Percentiles rank a stretch among this genome's conserved stretches.
These are phyloP conservation scores for Bombus confusus DNA, from an alignment of 1,140 invertebrate species.

Conservation along the genomic window DNA sequence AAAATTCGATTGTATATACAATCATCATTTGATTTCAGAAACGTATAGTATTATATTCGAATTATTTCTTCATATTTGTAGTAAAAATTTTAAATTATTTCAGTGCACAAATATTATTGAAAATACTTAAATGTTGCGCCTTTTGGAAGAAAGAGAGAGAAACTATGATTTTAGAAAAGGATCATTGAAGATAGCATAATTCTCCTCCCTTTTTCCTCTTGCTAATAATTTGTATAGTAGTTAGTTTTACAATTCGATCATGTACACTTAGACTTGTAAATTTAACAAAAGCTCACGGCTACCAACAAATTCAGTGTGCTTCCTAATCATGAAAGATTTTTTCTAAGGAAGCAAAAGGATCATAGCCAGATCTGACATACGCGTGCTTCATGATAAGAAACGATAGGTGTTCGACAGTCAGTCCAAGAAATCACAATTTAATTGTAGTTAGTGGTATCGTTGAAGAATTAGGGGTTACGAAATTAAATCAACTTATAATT, in stretches of 20 bases:
- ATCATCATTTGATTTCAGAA: background rate
- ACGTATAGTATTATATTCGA: background rate
- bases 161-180: slow-evolving; percentile 39
- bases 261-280: slow-evolving; percentile 34
- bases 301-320: slow-evolving; percentile 38
- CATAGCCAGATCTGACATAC: slow-evolving; percentile 40
- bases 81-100: background rate
- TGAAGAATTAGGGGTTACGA: slow-evolving; percentile 24
- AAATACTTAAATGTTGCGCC: slow-evolving; percentile 47
- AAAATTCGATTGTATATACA: background rate
- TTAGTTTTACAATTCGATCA: slow-evolving; percentile 41
- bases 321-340: slow-evolving; percentile 35
- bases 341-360: slow-evolving; percentile 42
- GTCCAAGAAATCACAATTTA: slow-evolving; percentile 7
- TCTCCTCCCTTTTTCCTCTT: slow-evolving; percentile 26
- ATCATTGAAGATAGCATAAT: slow-evolving; percentile 35
- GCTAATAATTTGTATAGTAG: slow-evolving; percentile 37
- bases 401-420: slow-evolving; percentile 14
- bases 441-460: slow-evolving; percentile 7
- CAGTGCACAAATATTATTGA: background rate
- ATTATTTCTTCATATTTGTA: background rate
- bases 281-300: slow-evolving; percentile 29
- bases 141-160: slow-evolving; percentile 37
- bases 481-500: slow-evolving; percentile 26
- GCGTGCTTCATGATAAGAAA: slow-evolving; percentile 40